Evolutionary conservation across 2,113 vertebrate genomes (phyloP).

Genomic region (Pagrus major): DNA sequence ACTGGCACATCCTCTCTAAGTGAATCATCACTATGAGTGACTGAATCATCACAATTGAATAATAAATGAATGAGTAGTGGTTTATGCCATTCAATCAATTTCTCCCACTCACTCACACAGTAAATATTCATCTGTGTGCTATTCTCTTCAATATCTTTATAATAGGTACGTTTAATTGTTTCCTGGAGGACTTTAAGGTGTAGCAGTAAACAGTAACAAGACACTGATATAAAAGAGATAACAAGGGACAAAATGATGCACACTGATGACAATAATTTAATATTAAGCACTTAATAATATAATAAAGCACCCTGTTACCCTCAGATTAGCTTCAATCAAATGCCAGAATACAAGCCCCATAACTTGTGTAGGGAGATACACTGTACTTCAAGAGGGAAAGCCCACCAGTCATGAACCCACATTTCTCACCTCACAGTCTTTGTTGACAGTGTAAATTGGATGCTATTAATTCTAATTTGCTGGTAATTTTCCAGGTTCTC

Average conservation of each 20-base stretch:
- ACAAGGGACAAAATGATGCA: neutral
- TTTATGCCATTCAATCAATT: conserved; percentile 1
- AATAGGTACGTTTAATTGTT: conserved; percentile 5
- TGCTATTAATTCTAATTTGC: conserved; percentile 3
- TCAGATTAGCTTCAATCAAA: neutral
- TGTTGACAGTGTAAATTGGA: conserved; percentile 3
- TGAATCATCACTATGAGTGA: conserved; percentile 40
- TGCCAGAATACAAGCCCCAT: neutral
- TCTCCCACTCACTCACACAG: neutral
- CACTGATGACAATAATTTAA: neutral
- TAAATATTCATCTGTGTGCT: neutral
- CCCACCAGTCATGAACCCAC: neutral
- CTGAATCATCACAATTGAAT: conserved; percentile 41
- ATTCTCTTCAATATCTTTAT: neutral
- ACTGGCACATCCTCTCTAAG: conserved; percentile 18
- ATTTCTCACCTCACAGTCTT: neutral
- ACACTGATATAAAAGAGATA: neutral
- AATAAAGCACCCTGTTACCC: neutral
- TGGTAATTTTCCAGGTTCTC: neutral
- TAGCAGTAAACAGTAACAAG: neutral
- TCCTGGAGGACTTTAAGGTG: neutral
- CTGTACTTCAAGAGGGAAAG: neutral
- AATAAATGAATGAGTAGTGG: conserved; percentile 5
- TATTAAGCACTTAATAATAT: neutral
- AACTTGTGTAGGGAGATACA: neutral